These are phyloP conservation scores for Zaprionus nigranus DNA, from an alignment of 1,140 invertebrate species.

Conservation along the genomic window DNA sequence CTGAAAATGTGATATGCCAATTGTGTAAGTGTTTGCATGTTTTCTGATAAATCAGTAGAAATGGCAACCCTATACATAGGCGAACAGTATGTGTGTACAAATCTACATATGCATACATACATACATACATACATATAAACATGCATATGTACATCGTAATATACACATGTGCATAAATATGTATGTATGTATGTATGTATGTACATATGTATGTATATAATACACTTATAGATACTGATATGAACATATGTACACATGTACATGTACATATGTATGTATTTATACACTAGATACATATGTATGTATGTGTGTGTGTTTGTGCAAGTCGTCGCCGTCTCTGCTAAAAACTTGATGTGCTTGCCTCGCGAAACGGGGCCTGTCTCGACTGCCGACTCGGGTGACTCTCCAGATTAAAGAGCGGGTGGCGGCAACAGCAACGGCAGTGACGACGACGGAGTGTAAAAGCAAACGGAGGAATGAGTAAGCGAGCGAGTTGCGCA, in stretches of 20 bases:
- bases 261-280: background rate
- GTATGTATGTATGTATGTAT: background rate
- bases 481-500: slow-evolving; percentile 78
- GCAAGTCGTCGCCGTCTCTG: slow-evolving; percentile 39
- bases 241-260: background rate
- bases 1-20: slow-evolving; percentile 1
- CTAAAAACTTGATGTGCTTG: slow-evolving; percentile 77
- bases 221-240: background rate
- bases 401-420: slow-evolving; percentile 74
- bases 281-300: background rate
- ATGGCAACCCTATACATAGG: background rate
- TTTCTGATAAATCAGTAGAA: background rate
- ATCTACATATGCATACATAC: background rate
- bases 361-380: slow-evolving; percentile 70
- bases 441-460: slow-evolving; percentile 15
- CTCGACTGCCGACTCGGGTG: slow-evolving; percentile 55
- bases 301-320: slow-evolving; percentile 28
- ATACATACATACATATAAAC: background rate
- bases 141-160: background rate
- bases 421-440: slow-evolving; percentile 16
- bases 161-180: background rate
- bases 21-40: too few relatives aligned
- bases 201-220: background rate
- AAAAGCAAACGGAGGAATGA: slow-evolving; percentile 43
- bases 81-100: slow-evolving; percentile 14